These are phyloP conservation scores for Chromoteleia sp. DNA, from an alignment of 2,888 invertebrate genomes.

Conservation along the genomic window DNA sequence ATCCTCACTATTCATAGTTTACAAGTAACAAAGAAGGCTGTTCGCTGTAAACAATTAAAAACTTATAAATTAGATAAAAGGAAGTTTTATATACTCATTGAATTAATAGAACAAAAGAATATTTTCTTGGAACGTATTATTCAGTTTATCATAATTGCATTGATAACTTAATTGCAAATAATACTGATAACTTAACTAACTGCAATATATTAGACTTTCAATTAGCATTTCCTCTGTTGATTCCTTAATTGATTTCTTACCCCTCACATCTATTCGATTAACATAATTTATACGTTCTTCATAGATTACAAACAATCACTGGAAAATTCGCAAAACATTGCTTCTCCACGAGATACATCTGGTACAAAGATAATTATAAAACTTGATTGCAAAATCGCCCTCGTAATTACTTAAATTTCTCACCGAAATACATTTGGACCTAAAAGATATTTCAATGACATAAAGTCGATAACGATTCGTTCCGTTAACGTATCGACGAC, in stretches of 20 bases:
- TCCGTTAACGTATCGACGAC: constrained; percentile 29
- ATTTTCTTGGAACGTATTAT: constrained; percentile 32
- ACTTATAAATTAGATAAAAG: too few relatives aligned
- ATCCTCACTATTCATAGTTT: too few relatives aligned
- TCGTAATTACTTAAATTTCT: too few relatives aligned
- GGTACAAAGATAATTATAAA: too few relatives aligned
- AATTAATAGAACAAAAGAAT: constrained; percentile 11
- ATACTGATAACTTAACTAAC: constrained; percentile 27
- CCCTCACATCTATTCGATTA: constrained; percentile 7
- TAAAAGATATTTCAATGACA: neutral
- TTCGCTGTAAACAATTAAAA: neutral
- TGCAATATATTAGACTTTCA: constrained; percentile 32
- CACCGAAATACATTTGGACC: neutral
- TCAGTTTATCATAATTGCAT: constrained; percentile 42
- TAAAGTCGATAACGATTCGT: constrained; percentile 23
- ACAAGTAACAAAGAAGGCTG: too few relatives aligned
- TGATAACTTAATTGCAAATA: constrained; percentile 34
- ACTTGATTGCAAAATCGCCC: too few relatives aligned
- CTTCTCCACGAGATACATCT: too few relatives aligned
- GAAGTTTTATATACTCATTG: constrained; percentile 3
- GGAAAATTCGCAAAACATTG: neutral
- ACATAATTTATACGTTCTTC: constrained; percentile 24
- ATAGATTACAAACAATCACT: constrained; percentile 1
- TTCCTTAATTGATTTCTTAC: constrained; percentile 40
- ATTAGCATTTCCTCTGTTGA: constrained; percentile 27